phyloP scores from a whole-genome alignment of 35 echinoderm and acorn worm genomes.

The Acanthaster planci region DNA sequence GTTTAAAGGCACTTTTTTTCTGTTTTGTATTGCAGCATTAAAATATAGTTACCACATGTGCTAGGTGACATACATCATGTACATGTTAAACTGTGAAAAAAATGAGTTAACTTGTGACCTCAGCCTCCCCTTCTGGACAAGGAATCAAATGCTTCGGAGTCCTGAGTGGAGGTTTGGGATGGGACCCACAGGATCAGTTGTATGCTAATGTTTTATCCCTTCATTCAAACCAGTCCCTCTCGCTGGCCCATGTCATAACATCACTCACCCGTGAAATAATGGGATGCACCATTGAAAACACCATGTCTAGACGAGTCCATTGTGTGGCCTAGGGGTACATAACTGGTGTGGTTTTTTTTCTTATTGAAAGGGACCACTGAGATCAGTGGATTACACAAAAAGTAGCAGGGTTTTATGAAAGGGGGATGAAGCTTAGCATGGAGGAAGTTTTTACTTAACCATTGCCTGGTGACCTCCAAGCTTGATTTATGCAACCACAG shows the following conservation, averaged over 20 bases:
- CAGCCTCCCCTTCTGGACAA: too few relatives aligned
- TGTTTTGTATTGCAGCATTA: too few relatives aligned
- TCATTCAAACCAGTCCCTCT: not conserved
- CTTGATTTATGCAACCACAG: too few relatives aligned
- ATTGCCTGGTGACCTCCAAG: not conserved
- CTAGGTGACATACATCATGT: too few relatives aligned
- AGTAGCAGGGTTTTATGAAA: not conserved
- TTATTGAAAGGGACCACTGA: not conserved
- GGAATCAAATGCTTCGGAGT: too few relatives aligned
- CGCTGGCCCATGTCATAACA: conserved; percentile 5
- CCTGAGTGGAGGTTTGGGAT: not conserved
- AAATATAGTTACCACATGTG: too few relatives aligned
- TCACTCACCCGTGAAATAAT: conserved; percentile 12
- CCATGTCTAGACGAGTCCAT: conserved; percentile 27
- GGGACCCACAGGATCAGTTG: not conserved
- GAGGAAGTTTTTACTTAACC: conserved; percentile 16
- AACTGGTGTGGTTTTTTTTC: not conserved
- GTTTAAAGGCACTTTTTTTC: too few relatives aligned
- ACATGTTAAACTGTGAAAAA: too few relatives aligned
- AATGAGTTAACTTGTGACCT: too few relatives aligned
- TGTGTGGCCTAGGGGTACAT: not conserved
- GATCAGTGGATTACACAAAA: not conserved
- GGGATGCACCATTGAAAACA: conserved; percentile 15
- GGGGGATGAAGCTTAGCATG: not conserved
- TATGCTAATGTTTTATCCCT: not conserved